Base-by-base conservation (phyloP, 2,888 invertebrate species). In the Tanytarsus gracilentus region DNA sequence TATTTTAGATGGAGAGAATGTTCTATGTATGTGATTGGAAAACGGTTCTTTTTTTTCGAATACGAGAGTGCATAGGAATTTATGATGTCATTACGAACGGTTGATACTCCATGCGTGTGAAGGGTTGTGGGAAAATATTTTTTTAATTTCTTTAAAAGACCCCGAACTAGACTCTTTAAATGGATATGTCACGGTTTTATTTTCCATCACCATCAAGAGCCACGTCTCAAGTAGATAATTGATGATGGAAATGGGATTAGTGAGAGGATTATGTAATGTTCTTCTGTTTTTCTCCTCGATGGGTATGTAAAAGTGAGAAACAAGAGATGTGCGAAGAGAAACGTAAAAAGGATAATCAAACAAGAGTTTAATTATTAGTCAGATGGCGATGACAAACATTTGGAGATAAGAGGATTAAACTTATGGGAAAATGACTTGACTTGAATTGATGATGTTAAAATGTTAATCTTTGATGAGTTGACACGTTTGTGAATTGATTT, bases 111-210 rank as follows among this genome's bases (percentile, higher is more conserved):
- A n/a, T 58, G 55, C 26, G 39, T 40, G 44, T 44, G 16, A 48
- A 58, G 48, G 58, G 58, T 44, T 58, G 58, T 58, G 58, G 58
- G 58, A 58, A 58, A 58, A 48, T 23, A 44, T 44, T 23, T 44
- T 44, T n/a, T n/a, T n/a, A n/a, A n/a, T n/a, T n/a, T n/a, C n/a
- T n/a, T n/a, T n/a, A n/a, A n/a, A n/a, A n/a, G n/a, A n/a, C n/a
- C n/a, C n/a, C n/a, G n/a, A n/a, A n/a, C n/a, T n/a, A n/a, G n/a
- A n/a, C n/a, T n/a, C n/a, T 30, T 30, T 51, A 11, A 30, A 30
- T 14, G 14, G 14, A 36, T 36, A 49, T 23, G 11, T 11, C n/a
- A 25, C n/a, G 49, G 11, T 18, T 11, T 21, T 49, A 7, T 25
- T 11, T 25, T n/a, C 11, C n/a, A 14, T 23, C 16, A 51, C 6